Conservation (phyloP, 1,140 invertebrate genomes). For the Lordiphosa collinella region DNA sequence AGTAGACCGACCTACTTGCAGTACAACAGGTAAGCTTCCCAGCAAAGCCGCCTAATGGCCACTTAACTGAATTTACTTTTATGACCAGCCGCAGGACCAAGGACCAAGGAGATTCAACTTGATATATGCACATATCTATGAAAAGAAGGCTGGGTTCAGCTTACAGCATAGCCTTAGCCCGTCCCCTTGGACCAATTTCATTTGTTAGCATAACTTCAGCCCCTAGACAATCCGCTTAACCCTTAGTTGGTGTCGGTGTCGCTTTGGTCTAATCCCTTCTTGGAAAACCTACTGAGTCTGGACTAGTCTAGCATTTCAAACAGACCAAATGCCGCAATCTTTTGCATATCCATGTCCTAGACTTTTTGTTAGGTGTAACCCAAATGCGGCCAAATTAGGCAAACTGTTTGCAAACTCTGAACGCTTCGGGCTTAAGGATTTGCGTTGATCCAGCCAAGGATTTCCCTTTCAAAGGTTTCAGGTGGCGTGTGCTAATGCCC, state of each 20-base stretch:
- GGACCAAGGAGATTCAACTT: slow-evolving; percentile 25
- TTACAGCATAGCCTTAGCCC: slow-evolving; percentile 11
- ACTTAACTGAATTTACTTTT: slow-evolving; percentile 64
- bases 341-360: slow-evolving; percentile 25
- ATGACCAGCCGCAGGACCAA: slow-evolving; percentile 14
- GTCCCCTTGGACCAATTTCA: slow-evolving; percentile 35
- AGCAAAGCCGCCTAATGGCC: slow-evolving; percentile 51
- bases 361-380: slow-evolving; percentile 5
- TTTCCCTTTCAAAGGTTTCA: not conserved
- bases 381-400: slow-evolving; percentile 44
- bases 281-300: slow-evolving; percentile 12
- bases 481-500: slow-evolving; percentile 40
- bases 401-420: slow-evolving; percentile 57
- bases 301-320: slow-evolving; percentile 44
- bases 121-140: slow-evolving; percentile 14
- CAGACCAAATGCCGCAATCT: slow-evolving; percentile 40
- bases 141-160: slow-evolving; percentile 2
- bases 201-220: slow-evolving; percentile 39
- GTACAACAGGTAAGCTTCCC: slow-evolving; percentile 30
- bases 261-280: slow-evolving; percentile 11
- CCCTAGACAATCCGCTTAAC: slow-evolving; percentile 57
- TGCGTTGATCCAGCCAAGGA: not conserved
- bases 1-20: not conserved
- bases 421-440: slow-evolving; percentile 29
- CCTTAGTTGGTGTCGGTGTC: slow-evolving; percentile 29